Evolutionary conservation across 1,140 invertebrate genomes (phyloP).

Genomic region (Doryteuthis pealeii): DNA sequence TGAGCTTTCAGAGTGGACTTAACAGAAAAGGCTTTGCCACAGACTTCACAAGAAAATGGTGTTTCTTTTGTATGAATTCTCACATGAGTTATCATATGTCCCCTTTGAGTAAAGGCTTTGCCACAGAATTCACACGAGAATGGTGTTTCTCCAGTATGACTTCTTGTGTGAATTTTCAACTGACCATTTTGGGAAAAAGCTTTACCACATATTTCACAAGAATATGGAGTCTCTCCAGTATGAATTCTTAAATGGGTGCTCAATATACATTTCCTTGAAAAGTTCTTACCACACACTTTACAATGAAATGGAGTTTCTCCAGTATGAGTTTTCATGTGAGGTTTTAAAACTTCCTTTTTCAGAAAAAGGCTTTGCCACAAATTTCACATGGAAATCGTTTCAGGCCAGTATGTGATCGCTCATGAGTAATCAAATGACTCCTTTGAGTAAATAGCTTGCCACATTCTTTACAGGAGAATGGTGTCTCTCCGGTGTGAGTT

Average conservation of each 20-base stretch:
- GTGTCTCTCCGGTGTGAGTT: neutral
- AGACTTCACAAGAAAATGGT: constrained; percentile 20
- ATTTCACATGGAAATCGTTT: constrained; percentile 1
- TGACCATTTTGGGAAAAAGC: constrained; percentile 69
- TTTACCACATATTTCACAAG: constrained; percentile 85
- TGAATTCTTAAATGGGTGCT: neutral
- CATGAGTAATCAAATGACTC: neutral
- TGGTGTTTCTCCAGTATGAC: constrained; percentile 28
- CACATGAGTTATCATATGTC: constrained; percentile 22
- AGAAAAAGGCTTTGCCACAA: constrained; percentile 9
- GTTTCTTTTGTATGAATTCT: constrained; percentile 40
- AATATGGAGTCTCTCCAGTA: constrained; percentile 61
- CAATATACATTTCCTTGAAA: neutral
- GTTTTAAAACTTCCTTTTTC: neutral
- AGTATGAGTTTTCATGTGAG: constrained; percentile 13
- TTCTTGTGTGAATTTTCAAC: constrained; percentile 25
- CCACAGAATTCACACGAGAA: constrained; percentile 26
- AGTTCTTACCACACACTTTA: neutral
- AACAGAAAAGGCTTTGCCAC: constrained; percentile 6
- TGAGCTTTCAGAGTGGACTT: constrained; percentile 1
- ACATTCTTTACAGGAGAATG: neutral
- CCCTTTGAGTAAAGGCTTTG: constrained; percentile 21
- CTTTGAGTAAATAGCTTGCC: neutral
- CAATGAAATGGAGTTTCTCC: constrained; percentile 9
- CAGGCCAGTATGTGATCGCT: neutral